Evolutionary conservation across 2,888 invertebrate species (phyloP).

Genomic region (Ditula angustiorana): DNA sequence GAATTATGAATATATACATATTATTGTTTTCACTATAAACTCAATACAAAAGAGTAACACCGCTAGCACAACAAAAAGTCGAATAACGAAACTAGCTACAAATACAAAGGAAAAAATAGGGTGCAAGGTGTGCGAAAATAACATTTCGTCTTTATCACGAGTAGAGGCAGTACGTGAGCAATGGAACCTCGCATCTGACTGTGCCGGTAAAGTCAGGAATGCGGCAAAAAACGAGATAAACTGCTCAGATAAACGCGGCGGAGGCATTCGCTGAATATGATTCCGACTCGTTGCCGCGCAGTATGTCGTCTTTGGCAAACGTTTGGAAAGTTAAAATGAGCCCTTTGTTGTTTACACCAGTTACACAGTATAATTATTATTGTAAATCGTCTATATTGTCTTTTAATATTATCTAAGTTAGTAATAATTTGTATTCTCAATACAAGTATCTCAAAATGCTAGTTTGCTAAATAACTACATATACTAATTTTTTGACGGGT

Average conservation of each 20-base stretch:
- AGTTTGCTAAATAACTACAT: too few relatives aligned
- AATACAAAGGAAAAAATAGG: slow-evolving; percentile 19
- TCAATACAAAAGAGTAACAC: slow-evolving; percentile 28
- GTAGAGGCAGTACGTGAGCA: slow-evolving; percentile 41
- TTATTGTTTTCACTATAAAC: too few relatives aligned
- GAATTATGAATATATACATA: too few relatives aligned
- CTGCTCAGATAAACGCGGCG: slow-evolving; percentile 45
- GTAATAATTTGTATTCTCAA: too few relatives aligned
- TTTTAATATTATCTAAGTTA: too few relatives aligned
- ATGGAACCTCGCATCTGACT: slow-evolving; percentile 41
- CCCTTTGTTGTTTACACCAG: background rate
- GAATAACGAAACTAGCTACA: background rate
- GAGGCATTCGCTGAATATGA: slow-evolving; percentile 42
- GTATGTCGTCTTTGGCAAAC: slow-evolving; percentile 36
- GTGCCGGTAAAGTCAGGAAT: slow-evolving; percentile 36
- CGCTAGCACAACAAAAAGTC: slow-evolving; percentile 15
- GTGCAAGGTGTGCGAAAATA: slow-evolving; percentile 33
- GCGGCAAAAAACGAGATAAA: slow-evolving; percentile 48
- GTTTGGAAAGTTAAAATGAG: slow-evolving; percentile 10
- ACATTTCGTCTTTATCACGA: slow-evolving; percentile 44
- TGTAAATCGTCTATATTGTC: too few relatives aligned
- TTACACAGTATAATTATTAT: too few relatives aligned
- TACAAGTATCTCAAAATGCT: too few relatives aligned
- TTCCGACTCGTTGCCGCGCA: slow-evolving; percentile 43
- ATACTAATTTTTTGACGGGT: too few relatives aligned